phyloP scores from a whole-genome alignment of 2,797 vertebrate genomes.

The Enteromius thamalakanensis region DNA sequence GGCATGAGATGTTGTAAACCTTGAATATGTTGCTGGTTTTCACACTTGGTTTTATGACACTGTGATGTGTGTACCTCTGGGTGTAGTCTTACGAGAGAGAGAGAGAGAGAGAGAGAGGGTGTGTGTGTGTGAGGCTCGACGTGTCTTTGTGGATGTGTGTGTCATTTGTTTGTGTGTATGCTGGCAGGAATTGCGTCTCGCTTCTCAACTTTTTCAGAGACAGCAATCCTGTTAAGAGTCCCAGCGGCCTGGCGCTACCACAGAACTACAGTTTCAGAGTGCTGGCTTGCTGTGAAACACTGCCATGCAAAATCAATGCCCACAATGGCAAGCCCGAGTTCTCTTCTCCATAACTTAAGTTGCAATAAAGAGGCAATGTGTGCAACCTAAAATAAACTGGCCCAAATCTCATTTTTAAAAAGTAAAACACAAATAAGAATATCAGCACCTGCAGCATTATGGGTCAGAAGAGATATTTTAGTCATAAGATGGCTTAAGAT shows the following conservation, averaged over 20 bases:
- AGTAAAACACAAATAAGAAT: background rate
- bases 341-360: constrained; percentile 69
- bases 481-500: background rate
- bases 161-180: constrained; percentile 18
- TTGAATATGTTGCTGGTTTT: constrained; percentile 20
- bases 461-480: background rate
- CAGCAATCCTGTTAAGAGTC: constrained; percentile 72
- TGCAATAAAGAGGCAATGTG: constrained; percentile 67
- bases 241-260: constrained; percentile 65
- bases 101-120: background rate
- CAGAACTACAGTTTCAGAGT: constrained; percentile 71
- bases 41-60: constrained; percentile 25
- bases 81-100: background rate
- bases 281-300: constrained; percentile 77
- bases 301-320: constrained; percentile 72
- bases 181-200: constrained; percentile 55
- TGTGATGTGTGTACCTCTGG: background rate
- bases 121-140: background rate
- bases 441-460: background rate
- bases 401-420: background rate
- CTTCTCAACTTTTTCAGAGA: constrained; percentile 66
- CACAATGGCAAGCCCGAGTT: constrained; percentile 63
- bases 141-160: constrained; percentile 11
- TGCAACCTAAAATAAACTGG: constrained; percentile 59
- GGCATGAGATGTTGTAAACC: constrained; percentile 43